Base-by-base conservation (phyloP, 23 tunicate species). In the Trididemnum clinides region DNA sequence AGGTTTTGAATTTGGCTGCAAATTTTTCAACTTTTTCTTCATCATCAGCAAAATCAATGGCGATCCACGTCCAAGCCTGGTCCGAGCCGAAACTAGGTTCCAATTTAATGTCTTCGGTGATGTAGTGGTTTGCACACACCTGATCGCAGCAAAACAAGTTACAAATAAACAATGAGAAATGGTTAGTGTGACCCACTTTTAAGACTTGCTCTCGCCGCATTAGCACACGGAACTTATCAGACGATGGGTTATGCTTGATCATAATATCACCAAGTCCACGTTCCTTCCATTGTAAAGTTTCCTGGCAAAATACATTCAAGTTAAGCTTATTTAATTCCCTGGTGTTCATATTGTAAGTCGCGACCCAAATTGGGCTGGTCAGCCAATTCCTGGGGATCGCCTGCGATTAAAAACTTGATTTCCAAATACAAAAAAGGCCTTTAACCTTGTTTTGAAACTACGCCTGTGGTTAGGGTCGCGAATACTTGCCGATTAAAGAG, bases 151-250 rank as follows among this genome's bases (percentile, higher is more conserved):
- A 44, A 7, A 44, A 10, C 15, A 15, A 44, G 15, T 44, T 44
- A 44, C 54, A 7, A 7, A 15, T 7, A 44, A 44, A 44, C 54
- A 15, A 15, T 44, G 54, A 44, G 54, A 44, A 44, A 10, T n/a
- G n/a, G n/a, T n/a, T 19, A 59, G 20, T 3, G 44, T 30, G 25
- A 4, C 70, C 19, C 72, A 96, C 96, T 81, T 96, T 96, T 18
- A 87, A 49, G 7, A 96, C 93, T 84, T 91, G 96, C 39, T 96
- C 97, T 19, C 97, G 86, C 19, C 99, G 88, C 99, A 96, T 96
- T 54, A 96, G 51, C 51, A 96, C 44, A 23, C 99, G 86, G 80
- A 65, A 81, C 34, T 69, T 39, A 29, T 78, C 63, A 5, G 76
- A 72, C 10, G 64, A 18, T 34, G 54, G 33, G 66, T 91, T 77